Evolutionary conservation across 2,113 vertebrate species (phyloP).

Genomic region (Nymphicus hollandicus): DNA sequence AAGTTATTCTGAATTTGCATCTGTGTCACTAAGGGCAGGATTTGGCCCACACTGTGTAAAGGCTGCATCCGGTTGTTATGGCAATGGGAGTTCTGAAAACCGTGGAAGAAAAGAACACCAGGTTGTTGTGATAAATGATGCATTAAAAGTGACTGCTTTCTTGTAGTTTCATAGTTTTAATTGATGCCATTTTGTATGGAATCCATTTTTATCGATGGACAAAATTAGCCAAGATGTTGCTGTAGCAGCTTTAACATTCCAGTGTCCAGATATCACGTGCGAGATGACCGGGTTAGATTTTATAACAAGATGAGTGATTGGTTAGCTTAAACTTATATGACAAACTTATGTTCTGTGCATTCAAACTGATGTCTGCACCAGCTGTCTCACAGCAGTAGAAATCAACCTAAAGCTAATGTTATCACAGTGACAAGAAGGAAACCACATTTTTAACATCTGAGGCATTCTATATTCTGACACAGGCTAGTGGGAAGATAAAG

Average conservation of each 20-base stretch:
- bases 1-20: constrained; percentile 35
- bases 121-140: constrained; percentile 68
- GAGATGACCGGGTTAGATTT: not conserved
- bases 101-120: constrained; percentile 56
- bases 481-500: not conserved
- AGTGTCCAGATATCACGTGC: not conserved
- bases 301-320: not conserved
- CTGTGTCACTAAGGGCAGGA: constrained; percentile 31
- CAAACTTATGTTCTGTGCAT: not conserved
- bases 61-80: constrained; percentile 61
- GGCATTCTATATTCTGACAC: not conserved
- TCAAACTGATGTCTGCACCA: constrained; percentile 1
- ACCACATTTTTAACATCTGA: not conserved
- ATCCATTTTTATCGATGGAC: not conserved
- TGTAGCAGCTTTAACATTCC: not conserved
- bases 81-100: constrained; percentile 68
- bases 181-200: constrained; percentile 21
- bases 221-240: not conserved
- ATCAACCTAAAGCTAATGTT: constrained; percentile 36
- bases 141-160: constrained; percentile 53
- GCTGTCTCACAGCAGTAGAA: constrained; percentile 3
- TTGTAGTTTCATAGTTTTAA: constrained; percentile 43
- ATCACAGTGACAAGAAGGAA: not conserved
- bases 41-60: constrained; percentile 43
- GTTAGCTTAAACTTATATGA: not conserved